Evolutionary conservation across 1,140 invertebrate species (phyloP).

Genomic region (Drosophila willistoni): DNA sequence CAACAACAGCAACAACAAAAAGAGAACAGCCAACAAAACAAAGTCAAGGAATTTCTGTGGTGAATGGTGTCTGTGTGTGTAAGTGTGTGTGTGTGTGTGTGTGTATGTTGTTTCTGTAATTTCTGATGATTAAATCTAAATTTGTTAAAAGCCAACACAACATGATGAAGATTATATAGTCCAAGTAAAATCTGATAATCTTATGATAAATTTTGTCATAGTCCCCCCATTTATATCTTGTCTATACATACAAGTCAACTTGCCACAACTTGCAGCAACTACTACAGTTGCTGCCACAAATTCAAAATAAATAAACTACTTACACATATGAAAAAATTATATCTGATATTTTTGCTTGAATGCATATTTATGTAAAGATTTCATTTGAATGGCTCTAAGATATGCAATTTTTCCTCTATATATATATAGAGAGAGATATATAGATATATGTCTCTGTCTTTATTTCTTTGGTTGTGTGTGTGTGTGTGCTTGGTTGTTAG

Average conservation of each 20-base stretch:
- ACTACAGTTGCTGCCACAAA: too few species aligned
- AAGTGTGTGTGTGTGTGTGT: slow-evolving; percentile 17
- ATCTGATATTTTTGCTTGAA: slow-evolving; percentile 53
- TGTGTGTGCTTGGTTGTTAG: slow-evolving; percentile 1
- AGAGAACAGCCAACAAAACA: background rate
- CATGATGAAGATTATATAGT: slow-evolving; percentile 34
- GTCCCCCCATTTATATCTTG: too few species aligned
- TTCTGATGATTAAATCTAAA: slow-evolving; percentile 12
- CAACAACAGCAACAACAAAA: background rate
- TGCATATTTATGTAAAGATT: slow-evolving; percentile 65
- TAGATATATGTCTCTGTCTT: background rate
- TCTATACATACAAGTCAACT: background rate
- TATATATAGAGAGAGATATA: background rate
- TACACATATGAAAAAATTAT: background rate
- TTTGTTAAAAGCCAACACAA: slow-evolving; percentile 12
- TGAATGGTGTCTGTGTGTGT: slow-evolving; percentile 8
- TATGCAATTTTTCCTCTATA: background rate
- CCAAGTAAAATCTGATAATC: slow-evolving; percentile 26
- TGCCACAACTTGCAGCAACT: too few species aligned
- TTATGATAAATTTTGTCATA: background rate
- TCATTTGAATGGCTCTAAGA: slow-evolving; percentile 60
- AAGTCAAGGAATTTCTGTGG: slow-evolving; percentile 12
- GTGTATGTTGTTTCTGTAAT: slow-evolving; percentile 5
- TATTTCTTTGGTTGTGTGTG: background rate
- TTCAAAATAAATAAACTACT: background rate